Percentiles rank a stretch among this genome's conserved stretches.
Evolutionary conservation across 2,113 vertebrate genomes (phyloP).

Genomic region (Labeo catla): DNA sequence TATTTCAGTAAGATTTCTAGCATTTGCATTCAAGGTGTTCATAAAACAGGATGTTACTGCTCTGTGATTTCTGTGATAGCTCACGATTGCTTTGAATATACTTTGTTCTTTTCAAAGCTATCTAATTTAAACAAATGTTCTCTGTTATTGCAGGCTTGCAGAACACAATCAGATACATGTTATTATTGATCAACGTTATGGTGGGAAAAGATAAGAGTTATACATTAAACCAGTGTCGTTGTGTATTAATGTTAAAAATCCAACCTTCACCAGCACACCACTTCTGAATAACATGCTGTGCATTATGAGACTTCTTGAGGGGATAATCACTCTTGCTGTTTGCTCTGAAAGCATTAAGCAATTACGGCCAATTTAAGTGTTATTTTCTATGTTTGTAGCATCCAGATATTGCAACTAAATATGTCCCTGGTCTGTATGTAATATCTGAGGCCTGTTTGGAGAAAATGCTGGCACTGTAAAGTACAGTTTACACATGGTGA

Average conservation of each 20-base stretch:
- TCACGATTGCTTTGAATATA: constrained; percentile 14
- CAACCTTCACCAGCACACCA: neutral
- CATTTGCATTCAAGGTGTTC: neutral
- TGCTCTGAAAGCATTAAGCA: constrained; percentile 47
- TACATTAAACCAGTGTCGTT: constrained; percentile 3
- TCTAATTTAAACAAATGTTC: constrained; percentile 13
- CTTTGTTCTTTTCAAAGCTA: constrained; percentile 4
- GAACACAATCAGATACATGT: constrained; percentile 21
- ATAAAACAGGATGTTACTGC: neutral
- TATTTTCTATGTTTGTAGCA: neutral
- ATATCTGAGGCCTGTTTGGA: neutral
- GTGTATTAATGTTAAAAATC: constrained; percentile 19
- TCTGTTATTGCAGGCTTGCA: neutral
- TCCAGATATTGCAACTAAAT: constrained; percentile 12
- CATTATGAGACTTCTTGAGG: constrained; percentile 3
- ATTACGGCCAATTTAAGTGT: constrained; percentile 38
- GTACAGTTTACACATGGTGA: neutral
- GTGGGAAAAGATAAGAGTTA: constrained; percentile 23
- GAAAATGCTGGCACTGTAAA: neutral
- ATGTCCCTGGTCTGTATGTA: neutral
- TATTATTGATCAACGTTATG: constrained; percentile 13
- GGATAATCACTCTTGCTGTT: constrained; percentile 10
- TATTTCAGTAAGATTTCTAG: too few species aligned
- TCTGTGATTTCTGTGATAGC: neutral
- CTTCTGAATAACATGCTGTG: neutral